Evolutionary conservation across 2,888 invertebrate species (phyloP).

Genomic region (Andrena bicolor): DNA sequence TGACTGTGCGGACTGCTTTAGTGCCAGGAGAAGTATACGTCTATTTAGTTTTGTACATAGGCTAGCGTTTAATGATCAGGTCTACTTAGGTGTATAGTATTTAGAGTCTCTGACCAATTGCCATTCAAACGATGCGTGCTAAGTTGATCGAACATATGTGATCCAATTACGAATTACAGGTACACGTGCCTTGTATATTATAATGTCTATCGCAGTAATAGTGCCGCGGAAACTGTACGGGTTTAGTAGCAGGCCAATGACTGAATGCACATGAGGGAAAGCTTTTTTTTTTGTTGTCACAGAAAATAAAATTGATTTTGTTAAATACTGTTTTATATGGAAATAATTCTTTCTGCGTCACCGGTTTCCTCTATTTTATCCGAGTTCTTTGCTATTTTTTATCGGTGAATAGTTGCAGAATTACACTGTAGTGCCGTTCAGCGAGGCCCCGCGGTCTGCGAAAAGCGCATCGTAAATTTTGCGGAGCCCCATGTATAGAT

Average conservation of each 20-base stretch:
- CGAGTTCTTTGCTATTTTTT: neutral
- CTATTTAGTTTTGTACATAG: conserved; percentile 51
- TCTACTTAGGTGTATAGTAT: conserved; percentile 12
- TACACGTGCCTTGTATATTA: conserved; percentile 54
- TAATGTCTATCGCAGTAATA: conserved; percentile 33
- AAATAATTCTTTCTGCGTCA: neutral
- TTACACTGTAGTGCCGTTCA: no score
- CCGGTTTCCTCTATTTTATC: neutral
- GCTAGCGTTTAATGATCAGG: neutral
- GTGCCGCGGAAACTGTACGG: conserved; percentile 17
- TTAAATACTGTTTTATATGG: conserved; percentile 21
- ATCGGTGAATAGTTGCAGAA: no score
- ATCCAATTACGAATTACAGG: conserved; percentile 41
- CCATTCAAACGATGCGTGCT: conserved; percentile 1
- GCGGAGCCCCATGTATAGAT: no score
- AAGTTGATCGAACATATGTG: conserved; percentile 28
- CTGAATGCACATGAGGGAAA: conserved; percentile 1
- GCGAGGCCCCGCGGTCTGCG: no score
- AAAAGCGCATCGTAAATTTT: no score
- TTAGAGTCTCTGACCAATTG: neutral
- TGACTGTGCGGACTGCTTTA: conserved; percentile 50
- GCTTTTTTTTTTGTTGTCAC: conserved; percentile 19
- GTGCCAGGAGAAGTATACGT: conserved; percentile 14
- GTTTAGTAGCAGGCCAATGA: conserved; percentile 42
- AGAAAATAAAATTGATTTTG: conserved; percentile 47